phyloP scores from a whole-genome alignment of 37 sponge, comb jelly and placozoan genomes.

The Halichondria panicea region DNA sequence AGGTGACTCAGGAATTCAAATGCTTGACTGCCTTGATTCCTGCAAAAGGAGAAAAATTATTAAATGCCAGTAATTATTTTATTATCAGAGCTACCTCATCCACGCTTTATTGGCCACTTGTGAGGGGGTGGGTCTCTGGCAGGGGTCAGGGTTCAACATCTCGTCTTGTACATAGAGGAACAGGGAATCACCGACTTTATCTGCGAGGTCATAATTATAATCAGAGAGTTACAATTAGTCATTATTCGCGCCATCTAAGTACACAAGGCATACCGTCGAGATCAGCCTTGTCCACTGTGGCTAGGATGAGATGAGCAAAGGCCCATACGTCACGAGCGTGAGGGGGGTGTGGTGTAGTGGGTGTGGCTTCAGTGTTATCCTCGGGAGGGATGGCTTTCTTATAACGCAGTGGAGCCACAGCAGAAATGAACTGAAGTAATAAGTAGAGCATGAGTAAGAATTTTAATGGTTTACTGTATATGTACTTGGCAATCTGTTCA shows the following conservation, averaged over 20 bases:
- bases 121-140: constrained; percentile 6
- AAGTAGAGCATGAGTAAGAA: background rate
- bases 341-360: background rate
- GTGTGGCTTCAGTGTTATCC: constrained; percentile 22
- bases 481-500: too few relatives aligned
- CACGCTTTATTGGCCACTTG: constrained; percentile 21
- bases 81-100: constrained; percentile 36
- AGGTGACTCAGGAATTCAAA: constrained; percentile 64
- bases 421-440: constrained; percentile 41
- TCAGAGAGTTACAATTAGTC: background rate
- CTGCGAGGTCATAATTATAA: background rate
- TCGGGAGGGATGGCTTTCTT: constrained; percentile 62
- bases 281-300: constrained; percentile 20
- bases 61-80: background rate
- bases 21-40: constrained; percentile 6
- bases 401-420: constrained; percentile 22
- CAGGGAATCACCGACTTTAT: constrained; percentile 9
- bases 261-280: constrained; percentile 2
- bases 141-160: constrained; percentile 47
- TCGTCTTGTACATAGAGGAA: constrained; percentile 32
- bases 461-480: background rate
- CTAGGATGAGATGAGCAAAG: constrained; percentile 54
- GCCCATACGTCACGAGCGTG: constrained; percentile 72
- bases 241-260: background rate
- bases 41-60: background rate